Evolutionary conservation across 2,113 vertebrate species (phyloP), one percentile per base, ranked within the genome.

Genomic region (Ranitomeya imitator): DNA sequence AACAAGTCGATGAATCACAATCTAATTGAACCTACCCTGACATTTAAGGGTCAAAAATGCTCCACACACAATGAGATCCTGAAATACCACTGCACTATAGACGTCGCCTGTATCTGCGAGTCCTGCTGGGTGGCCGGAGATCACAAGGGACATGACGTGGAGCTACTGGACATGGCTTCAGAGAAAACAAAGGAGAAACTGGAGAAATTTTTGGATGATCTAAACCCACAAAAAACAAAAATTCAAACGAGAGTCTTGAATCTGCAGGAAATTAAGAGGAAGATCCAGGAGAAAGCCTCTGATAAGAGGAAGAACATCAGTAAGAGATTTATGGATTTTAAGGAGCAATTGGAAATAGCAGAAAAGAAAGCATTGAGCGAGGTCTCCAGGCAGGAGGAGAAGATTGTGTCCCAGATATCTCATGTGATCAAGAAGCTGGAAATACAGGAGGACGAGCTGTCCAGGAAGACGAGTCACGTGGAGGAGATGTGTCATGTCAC

Each of bases 341-440:
- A 69, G 69, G 14, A 54, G 15, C 73, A 77, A 21, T 45, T 86
- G 85, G 85, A 79, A 16, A n/a, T 15, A 18, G 18, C 45, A 7
- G 85, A 88, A n/a, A 63, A 77, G 18, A 45, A 19, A 54, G 60
- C 15, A 3, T 57, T 67, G 18, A 63, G 31, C 31, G 87, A 88
- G 69, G 78, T 88, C 59, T 52, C 80, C 80, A 65, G 80, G 7
- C 87, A 88, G 21, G 57, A 54, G 18, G 55, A 83, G 14, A 16
- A 67, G 69, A 31, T 83, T 31, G 26, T 61, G 16, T n/a, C 52
- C 8, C 31, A 51, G 19, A 57, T 88, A 45, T 19, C n/a, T 16
- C 10, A 78, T 16, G 26, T 21, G 18, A 88, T 65, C 54, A 9
- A 83, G 16, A 55, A 67, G 59, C 45, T 88, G 57, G 73, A 86